phyloP scores from a whole-genome alignment of 2,888 invertebrate genomes.

The Phaedon cochleariae region DNA sequence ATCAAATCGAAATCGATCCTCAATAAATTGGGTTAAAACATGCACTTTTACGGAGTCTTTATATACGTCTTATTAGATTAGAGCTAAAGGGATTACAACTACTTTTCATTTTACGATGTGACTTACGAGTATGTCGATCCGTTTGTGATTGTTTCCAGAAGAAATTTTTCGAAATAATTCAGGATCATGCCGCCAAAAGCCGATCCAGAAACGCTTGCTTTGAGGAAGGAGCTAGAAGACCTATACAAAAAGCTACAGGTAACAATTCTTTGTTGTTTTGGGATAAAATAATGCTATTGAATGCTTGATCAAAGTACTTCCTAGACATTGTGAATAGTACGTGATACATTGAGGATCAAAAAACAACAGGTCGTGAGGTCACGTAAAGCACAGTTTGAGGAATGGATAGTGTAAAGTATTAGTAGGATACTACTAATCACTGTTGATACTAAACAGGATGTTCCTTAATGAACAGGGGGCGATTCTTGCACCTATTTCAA shows the following conservation, averaged over 20 bases:
- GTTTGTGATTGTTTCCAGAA: slow-evolving; percentile 16
- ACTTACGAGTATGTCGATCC: slow-evolving; percentile 9
- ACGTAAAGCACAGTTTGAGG: too few relatives aligned
- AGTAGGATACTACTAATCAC: too few relatives aligned
- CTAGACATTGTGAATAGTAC: too few relatives aligned
- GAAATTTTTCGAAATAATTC: slow-evolving; percentile 11
- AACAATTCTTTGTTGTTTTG: slow-evolving; percentile 38
- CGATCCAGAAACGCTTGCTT: slow-evolving; percentile 80
- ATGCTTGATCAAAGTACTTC: too few relatives aligned
- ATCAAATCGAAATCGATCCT: slow-evolving; percentile 44
- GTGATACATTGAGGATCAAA: too few relatives aligned
- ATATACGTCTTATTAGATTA: slow-evolving; percentile 46
- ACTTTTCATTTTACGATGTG: slow-evolving; percentile 29
- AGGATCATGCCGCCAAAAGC: slow-evolving; percentile 78
- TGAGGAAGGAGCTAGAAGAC: slow-evolving; percentile 84
- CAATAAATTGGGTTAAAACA: slow-evolving; percentile 45
- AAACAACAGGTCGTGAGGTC: too few relatives aligned
- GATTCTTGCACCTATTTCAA: too few relatives aligned
- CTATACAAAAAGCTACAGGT: slow-evolving; percentile 84
- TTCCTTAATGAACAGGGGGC: too few relatives aligned
- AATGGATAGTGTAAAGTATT: too few relatives aligned
- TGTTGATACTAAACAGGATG: too few relatives aligned
- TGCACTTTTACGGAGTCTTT: slow-evolving; percentile 45
- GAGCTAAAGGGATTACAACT: slow-evolving; percentile 44
- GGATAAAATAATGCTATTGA: too few relatives aligned